phyloP scores from a whole-genome alignment of 2,888 invertebrate genomes.

The Mythimna pallens region DNA sequence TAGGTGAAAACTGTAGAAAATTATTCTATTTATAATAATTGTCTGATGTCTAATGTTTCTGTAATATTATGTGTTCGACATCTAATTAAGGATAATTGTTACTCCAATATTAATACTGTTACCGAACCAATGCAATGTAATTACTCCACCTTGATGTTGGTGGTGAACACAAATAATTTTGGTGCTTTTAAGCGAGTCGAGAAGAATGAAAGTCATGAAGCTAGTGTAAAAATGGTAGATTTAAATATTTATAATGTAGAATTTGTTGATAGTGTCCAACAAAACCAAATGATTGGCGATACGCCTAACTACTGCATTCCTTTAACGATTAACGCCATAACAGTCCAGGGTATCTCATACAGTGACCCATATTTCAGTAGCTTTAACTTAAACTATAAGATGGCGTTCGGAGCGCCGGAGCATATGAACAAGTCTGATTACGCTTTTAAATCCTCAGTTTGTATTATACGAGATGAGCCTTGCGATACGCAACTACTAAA shows the following conservation, averaged over 20 bases:
- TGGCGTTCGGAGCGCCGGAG: constrained; percentile 90
- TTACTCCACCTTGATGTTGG: constrained; percentile 91
- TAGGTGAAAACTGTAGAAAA: constrained; percentile 91
- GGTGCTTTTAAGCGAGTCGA: constrained; percentile 91
- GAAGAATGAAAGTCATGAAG: constrained; percentile 90
- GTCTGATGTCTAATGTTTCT: constrained; percentile 91
- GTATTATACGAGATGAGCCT: constrained; percentile 90
- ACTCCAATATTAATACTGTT: constrained; percentile 91
- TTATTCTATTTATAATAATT: constrained; percentile 91
- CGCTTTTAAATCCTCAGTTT: constrained; percentile 91
- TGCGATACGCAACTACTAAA: constrained; percentile 86
- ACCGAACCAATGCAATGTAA: constrained; percentile 91
- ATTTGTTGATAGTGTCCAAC: constrained; percentile 91
- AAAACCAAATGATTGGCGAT: constrained; percentile 91
- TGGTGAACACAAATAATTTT: constrained; percentile 91
- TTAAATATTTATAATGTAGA: constrained; percentile 91
- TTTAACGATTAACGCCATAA: constrained; percentile 91
- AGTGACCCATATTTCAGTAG: constrained; percentile 91
- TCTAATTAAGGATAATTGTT: constrained; percentile 91
- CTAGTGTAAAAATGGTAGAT: constrained; percentile 90
- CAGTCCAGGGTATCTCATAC: constrained; percentile 92
- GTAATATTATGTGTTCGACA: constrained; percentile 92
- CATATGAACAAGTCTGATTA: constrained; percentile 92
- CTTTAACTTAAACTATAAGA: constrained; percentile 91
- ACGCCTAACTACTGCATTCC: constrained; percentile 91